Evolutionary conservation across 2,797 vertebrate species (phyloP), one percentile per base, ranked within the genome.

Genomic region (Phrynocephalus vlangalii): DNA sequence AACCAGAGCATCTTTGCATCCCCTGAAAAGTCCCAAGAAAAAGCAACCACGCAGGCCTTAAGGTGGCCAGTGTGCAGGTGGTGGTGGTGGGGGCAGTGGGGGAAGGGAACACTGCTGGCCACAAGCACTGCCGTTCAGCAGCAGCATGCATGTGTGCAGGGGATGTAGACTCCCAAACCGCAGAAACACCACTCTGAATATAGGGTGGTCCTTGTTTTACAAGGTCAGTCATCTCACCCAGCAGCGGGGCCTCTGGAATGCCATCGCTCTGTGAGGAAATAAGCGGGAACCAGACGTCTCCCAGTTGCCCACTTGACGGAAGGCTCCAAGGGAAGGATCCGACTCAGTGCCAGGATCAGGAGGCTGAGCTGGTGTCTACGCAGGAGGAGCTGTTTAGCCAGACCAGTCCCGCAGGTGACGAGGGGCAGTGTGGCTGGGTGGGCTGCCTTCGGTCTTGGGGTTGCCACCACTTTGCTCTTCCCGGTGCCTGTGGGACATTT

Each of bases 371-470:
- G 73, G 91, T 97, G 82, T 98, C 98, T 78, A 98, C 97, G 28
- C 98, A 99, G 93, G 97, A 99, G 85, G 99, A 99, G 89, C 92
- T 99, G 95, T 99, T 99, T 92, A 97, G 98, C 0, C 94, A 96
- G 30, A 97, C 96, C 82, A 96, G 94, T 86, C 94, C 94, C 70
- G 72, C 95, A 96, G 96, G 96, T 97, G 95, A 86, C 44, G 83
- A 68, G 0, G 81, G 91, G 79, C 18, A 33, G 68, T 71, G 44
- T 60, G 72, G 60, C 91, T 18, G 38, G 85, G 2, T 24, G 81
- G 50, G 22, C 26, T n/a, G 18, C 86, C 26, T 92, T 83, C 15
- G 84, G 86, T 20, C 67, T 56, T 56, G 9, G 52, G 38, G 38
- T 44, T 44, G 38, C 38, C 38, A 44, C 38, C 38, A 44, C 38